A percentile compares a stretch with the other conserved stretches of the same genome.
These are phyloP conservation scores for Ciona savignyi DNA, from an alignment of 23 tunicate genomes.

Conservation along the genomic window DNA sequence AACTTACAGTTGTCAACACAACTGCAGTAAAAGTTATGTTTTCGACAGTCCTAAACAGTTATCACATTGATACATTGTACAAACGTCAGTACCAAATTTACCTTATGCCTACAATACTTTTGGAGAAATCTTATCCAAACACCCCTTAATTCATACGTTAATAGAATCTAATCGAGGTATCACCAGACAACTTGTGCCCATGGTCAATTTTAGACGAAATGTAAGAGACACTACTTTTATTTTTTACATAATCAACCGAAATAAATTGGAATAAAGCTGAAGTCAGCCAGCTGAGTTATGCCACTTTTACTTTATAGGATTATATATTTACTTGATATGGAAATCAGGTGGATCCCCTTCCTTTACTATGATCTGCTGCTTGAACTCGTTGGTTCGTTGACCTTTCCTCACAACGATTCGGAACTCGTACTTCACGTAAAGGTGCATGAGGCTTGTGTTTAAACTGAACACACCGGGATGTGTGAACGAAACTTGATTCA, in stretches of 20 bases:
- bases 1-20: slow-evolving; percentile 85
- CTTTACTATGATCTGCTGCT: slow-evolving; percentile 67
- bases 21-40: slow-evolving; percentile 11
- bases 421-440: slow-evolving; percentile 61
- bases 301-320: too few relatives aligned
- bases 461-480: slow-evolving; percentile 57
- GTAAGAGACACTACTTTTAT: too few relatives aligned
- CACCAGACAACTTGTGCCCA: too few relatives aligned
- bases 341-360: slow-evolving; percentile 99
- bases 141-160: too few relatives aligned
- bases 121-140: too few relatives aligned
- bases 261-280: too few relatives aligned
- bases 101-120: neutral
- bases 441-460: slow-evolving; percentile 73
- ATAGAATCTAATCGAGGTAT: too few relatives aligned
- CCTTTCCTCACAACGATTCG: slow-evolving; percentile 65
- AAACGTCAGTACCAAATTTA: too few relatives aligned
- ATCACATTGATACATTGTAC: too few relatives aligned
- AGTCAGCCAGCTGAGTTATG: too few relatives aligned
- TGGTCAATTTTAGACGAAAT: too few relatives aligned
- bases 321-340: slow-evolving; percentile 43
- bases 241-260: too few relatives aligned
- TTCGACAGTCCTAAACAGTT: neutral
- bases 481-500: slow-evolving; percentile 25
- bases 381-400: slow-evolving; percentile 30